Conservation (phyloP, 1,140 invertebrate species). For the Arion vulgaris region DNA sequence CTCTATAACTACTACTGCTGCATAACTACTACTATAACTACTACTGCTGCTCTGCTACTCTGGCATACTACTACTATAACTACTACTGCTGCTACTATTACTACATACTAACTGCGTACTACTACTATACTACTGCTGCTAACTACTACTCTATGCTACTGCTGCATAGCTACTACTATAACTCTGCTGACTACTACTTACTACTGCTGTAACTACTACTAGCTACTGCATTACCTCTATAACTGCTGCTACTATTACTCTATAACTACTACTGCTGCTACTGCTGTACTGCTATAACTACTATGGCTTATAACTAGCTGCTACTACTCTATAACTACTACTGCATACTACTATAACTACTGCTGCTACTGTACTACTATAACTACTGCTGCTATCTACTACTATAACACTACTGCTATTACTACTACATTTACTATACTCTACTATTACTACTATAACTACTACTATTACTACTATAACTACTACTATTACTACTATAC, state of each 20-base stretch:
- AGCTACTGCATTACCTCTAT: conserved; percentile 29
- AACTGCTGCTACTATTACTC: conserved; percentile 31
- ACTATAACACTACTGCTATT: not conserved
- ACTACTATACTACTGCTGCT: conserved; percentile 2
- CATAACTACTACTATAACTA: conserved; percentile 35
- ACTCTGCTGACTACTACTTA: conserved; percentile 31
- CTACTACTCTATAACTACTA: conserved; percentile 12
- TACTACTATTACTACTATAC: not conserved
- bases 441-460: not conserved
- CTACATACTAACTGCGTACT: conserved; percentile 1
- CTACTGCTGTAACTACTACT: conserved; percentile 31
- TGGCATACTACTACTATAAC: conserved; percentile 3
- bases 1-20: conserved; percentile 30
- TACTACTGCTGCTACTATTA: conserved; percentile 11
- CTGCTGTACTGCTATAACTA: not conserved
- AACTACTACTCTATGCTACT: too few species aligned
- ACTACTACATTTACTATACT: conserved; percentile 19
- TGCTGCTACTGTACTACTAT: too few species aligned
- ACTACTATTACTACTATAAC: not conserved
- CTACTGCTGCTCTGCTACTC: conserved; percentile 32
- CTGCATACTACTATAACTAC: too few species aligned
- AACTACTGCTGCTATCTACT: not conserved
- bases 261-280: conserved; percentile 1
- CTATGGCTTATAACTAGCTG: too few species aligned
- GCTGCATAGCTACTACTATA: conserved; percentile 26